Evolutionary conservation across 2,113 vertebrate genomes (phyloP), one percentile per base, ranked within the genome.

Genomic region (Daphoenositta chrysoptera): DNA sequence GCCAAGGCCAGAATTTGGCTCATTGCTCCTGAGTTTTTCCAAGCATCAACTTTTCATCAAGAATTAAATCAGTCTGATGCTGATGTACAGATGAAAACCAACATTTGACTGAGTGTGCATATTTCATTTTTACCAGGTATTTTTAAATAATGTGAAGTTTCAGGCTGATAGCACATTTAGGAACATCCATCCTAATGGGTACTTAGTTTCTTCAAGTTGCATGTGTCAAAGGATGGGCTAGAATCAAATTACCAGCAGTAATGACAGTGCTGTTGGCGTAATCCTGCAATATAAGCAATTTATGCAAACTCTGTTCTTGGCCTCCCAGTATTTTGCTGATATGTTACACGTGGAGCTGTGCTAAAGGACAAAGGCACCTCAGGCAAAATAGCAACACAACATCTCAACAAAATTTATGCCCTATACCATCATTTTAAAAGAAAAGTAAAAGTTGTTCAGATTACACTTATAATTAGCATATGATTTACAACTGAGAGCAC

Each of bases 321-420:
- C 75, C n/a, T 95, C 73, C 26, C 56, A 31, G 85, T 95, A 82
- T 94, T 94, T 96, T 94, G 87, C 85, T 94, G 92, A 91, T 95
- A 87, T 53, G 78, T 71, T 89, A 26, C 57, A 13, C 4, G 8
- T 76, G 40, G 60, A 93, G 50, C 90, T 89, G 19, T 31, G 50
- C 63, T 94, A 81, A 80, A 94, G 95, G 90, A 91, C 95, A 97
- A 96, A 96, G 65, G n/a, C 76, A 94, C 50, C 64, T 97, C 86
- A 37, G 92, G 66, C 64, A 22, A 70, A 96, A 89, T 22, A 83
- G 48, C 80, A 88, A 47, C 47, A 28, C 76, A 79, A 80, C 70
- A 81, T 90, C 94, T 86, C 87, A 91, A 93, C 88, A 89, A 97
- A 96, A 90, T 96, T 96, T 93, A 89, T 89, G 92, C 91, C 81